Evolutionary conservation across 2,888 invertebrate genomes (phyloP).

Genomic region (Cataglyphis rosenhaueri): DNA sequence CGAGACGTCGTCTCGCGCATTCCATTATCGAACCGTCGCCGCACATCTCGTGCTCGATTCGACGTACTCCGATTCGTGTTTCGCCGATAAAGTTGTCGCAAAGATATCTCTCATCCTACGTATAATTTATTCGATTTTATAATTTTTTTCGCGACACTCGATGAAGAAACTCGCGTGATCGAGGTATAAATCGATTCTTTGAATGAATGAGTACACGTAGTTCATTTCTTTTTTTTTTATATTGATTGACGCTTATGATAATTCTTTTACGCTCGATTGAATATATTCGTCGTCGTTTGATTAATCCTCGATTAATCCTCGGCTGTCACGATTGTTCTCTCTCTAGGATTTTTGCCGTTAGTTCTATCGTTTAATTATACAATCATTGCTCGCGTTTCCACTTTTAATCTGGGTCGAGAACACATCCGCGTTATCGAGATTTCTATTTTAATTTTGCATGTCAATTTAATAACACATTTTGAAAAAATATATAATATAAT

Average conservation of each 20-base stretch:
- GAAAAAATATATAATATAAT: not conserved
- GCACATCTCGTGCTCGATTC: constrained; percentile 38
- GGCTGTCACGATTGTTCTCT: constrained; percentile 48
- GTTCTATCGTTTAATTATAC: constrained; percentile 57
- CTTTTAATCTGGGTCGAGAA: not conserved
- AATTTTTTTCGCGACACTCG: not conserved
- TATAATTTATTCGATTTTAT: not conserved
- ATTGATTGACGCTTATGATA: constrained; percentile 49
- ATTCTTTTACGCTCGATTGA: constrained; percentile 71
- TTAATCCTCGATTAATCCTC: constrained; percentile 67
- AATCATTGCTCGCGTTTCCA: constrained; percentile 51
- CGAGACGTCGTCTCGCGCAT: constrained; percentile 40
- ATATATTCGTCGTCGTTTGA: constrained; percentile 63
- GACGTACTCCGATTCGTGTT: constrained; percentile 28
- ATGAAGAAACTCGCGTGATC: constrained; percentile 17
- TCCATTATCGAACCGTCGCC: constrained; percentile 49
- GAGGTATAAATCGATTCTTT: constrained; percentile 38
- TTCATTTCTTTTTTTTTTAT: not conserved
- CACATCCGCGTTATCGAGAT: constrained; percentile 3
- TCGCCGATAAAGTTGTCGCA: constrained; percentile 21
- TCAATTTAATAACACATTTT: not conserved
- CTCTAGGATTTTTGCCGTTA: constrained; percentile 56
- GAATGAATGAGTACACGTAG: constrained; percentile 19
- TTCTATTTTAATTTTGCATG: not conserved
- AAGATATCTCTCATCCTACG: constrained; percentile 14